Conservation (phyloP, 2,888 invertebrate genomes). For the Andrena fulva region DNA sequence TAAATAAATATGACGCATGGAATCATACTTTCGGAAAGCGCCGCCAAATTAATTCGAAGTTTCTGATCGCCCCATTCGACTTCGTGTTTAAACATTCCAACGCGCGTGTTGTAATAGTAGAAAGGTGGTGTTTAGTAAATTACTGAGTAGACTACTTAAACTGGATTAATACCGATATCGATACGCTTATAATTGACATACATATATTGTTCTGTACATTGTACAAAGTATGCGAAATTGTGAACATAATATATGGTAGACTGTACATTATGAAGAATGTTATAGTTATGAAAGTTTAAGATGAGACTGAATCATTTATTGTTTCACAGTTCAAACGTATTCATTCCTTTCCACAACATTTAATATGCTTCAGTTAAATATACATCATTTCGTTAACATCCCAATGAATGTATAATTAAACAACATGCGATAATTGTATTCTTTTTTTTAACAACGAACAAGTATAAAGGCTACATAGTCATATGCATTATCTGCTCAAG, state of each 20-base stretch:
- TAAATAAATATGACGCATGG: conserved; percentile 13
- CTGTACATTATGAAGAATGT: background rate
- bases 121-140: background rate
- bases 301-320: background rate
- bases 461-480: conserved; percentile 3
- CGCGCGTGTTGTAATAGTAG: background rate
- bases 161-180: background rate
- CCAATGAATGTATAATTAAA: conserved; percentile 4
- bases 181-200: conserved; percentile 43
- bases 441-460: background rate
- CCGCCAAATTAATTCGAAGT: background rate
- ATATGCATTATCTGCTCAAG: background rate
- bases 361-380: conserved; percentile 10
- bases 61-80: background rate
- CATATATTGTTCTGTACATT: conserved; percentile 23
- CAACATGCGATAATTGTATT: conserved; percentile 5
- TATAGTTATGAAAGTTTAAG: background rate
- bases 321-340: background rate
- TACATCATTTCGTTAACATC: conserved; percentile 7
- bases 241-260: background rate
- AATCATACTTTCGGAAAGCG: conserved; percentile 10
- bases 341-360: background rate
- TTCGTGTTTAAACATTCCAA: conserved; percentile 4
- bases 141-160: conserved; percentile 9
- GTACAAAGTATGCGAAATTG: background rate